Conservation (phyloP, 2,113 vertebrate species). For the Erythrocercus mccallii region DNA sequence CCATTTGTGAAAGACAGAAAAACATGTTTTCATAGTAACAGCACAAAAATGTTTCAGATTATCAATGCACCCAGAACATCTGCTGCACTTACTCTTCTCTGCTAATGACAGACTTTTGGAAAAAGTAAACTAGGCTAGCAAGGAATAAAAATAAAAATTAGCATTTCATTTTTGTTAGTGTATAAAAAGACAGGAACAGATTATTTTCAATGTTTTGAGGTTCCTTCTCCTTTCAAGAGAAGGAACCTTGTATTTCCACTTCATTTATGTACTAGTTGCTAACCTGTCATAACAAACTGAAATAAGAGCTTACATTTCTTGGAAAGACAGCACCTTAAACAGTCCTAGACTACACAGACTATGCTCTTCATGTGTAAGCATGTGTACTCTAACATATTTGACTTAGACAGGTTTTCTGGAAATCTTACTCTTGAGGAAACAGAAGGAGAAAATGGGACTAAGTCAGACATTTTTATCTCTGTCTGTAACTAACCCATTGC, state of each 20-base stretch:
- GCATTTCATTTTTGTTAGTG: background rate
- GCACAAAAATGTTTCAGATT: background rate
- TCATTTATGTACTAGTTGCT: background rate
- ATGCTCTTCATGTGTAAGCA: background rate
- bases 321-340: background rate
- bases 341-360: background rate
- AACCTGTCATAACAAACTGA: background rate
- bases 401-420: background rate
- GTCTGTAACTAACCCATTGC: background rate
- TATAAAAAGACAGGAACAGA: background rate
- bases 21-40: background rate
- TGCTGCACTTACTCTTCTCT: background rate
- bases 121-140: background rate
- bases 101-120: background rate
- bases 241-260: background rate
- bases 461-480: background rate
- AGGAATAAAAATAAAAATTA: background rate
- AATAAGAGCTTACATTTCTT: background rate
- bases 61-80: background rate
- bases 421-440: background rate
- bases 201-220: background rate
- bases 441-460: background rate
- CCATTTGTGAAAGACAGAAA: background rate
- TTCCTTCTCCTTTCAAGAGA: background rate
- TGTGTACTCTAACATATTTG: background rate